Conservation (phyloP, 2,797 vertebrate genomes). For the Chelon labrosus region DNA sequence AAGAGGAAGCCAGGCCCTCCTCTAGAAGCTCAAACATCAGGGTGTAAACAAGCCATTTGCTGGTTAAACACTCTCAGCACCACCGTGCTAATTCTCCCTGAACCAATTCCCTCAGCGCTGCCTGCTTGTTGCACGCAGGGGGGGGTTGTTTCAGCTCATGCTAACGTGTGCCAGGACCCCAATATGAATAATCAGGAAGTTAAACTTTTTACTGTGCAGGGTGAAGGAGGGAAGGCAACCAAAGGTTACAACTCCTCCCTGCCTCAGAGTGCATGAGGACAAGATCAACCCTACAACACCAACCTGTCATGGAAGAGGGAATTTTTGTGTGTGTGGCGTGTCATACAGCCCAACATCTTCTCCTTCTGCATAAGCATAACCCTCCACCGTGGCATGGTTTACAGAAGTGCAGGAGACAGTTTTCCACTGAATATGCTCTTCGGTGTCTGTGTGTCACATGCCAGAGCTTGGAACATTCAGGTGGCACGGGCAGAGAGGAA, state of each 20-base stretch:
- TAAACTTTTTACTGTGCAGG: conserved; percentile 25
- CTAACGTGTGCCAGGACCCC: conserved; percentile 32
- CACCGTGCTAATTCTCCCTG: conserved; percentile 58
- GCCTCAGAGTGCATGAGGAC: background rate
- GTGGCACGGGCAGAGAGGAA: background rate
- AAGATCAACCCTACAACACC: conserved; percentile 33
- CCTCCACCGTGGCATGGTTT: conserved; percentile 44
- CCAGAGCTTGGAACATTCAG: conserved; percentile 22
- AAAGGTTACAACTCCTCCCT: conserved; percentile 24
- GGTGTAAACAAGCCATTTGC: conserved; percentile 75
- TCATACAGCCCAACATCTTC: conserved; percentile 34
- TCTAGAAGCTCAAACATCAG: conserved; percentile 65
- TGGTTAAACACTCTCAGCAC: conserved; percentile 62
- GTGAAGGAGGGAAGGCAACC: conserved; percentile 17
- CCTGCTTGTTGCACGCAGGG: conserved; percentile 35
- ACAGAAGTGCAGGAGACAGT: conserved; percentile 27
- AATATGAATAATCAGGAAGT: conserved; percentile 26
- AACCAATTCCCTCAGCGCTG: conserved; percentile 45
- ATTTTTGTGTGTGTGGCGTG: conserved; percentile 45
- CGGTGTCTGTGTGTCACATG: background rate
- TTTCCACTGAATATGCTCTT: conserved; percentile 31
- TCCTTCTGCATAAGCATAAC: conserved; percentile 34
- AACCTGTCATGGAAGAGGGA: conserved; percentile 44
- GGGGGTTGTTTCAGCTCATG: conserved; percentile 11
- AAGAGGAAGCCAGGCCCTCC: conserved; percentile 31